Evolutionary conservation across 64 coral and sea anemone species (phyloP).

Genomic region (Porites australiensis): DNA sequence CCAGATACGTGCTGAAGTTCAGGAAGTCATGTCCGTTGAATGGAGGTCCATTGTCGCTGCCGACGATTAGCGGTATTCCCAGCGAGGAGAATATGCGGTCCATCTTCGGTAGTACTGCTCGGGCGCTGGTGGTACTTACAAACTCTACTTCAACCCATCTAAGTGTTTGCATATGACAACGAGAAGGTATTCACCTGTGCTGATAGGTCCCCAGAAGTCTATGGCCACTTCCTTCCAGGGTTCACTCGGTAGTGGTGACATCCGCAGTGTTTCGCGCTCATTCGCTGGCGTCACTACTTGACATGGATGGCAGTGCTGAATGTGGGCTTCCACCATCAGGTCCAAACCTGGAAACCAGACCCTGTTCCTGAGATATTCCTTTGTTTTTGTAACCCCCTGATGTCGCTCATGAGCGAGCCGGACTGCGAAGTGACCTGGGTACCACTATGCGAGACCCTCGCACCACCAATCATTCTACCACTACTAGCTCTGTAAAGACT

Average conservation of each 20-base stretch:
- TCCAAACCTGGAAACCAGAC: conserved; percentile 45
- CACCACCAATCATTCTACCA: neutral
- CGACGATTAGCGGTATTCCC: conserved; percentile 16
- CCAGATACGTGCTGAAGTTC: conserved; percentile 37
- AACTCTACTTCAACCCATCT: conserved; percentile 57
- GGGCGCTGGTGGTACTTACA: conserved; percentile 28
- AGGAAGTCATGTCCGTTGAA: conserved; percentile 3
- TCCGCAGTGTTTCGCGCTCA: neutral
- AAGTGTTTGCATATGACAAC: conserved; percentile 52
- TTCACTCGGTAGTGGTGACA: neutral
- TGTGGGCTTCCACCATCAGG: conserved; percentile 29
- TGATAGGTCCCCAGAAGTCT: conserved; percentile 22
- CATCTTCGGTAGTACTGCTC: conserved; percentile 26
- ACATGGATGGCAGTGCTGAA: conserved; percentile 52
- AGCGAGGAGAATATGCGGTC: conserved; percentile 43
- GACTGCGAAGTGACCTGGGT: neutral
- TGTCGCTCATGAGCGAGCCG: too few relatives aligned
- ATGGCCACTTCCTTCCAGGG: conserved; percentile 51
- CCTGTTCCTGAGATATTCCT: neutral
- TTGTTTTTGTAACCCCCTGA: conserved; percentile 6
- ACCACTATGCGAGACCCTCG: conserved; percentile 25
- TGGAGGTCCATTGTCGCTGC: conserved; percentile 20
- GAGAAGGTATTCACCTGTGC: conserved; percentile 58
- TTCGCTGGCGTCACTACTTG: conserved; percentile 40
- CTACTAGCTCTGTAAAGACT: conserved; percentile 38